Base-by-base conservation (phyloP, 2,797 vertebrate genomes). In the Peromyscus melanophrys region DNA sequence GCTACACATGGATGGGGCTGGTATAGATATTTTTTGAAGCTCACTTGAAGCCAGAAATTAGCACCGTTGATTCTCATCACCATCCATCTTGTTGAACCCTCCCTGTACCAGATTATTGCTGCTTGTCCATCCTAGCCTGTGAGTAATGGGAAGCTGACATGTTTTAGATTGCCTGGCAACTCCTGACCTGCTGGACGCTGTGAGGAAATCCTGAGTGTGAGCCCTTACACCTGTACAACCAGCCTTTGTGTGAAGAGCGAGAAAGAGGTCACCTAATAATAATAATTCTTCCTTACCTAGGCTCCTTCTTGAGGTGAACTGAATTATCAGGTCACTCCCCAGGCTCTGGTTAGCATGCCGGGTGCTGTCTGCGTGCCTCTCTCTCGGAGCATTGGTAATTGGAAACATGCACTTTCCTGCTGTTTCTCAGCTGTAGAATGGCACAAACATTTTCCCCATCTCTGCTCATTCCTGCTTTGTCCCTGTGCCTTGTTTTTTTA, bases 401-500 rank as follows among this genome's bases (percentile, higher is more conserved):
- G 93, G 80, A 96, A 92, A 88, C 97, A 82, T 0, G 9, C 65
- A 2, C 10, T 11, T 23, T 59, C 12, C 0, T 19, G 3, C 67
- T 14, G 0, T 65, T 88, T 1, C 88, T 55, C 25, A 2, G 6
- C 92, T 77, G 82, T 17, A n/a, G 63, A 49, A 29, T 0, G 14
- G 43, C 16, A 55, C 0, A 16, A 75, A 46, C 9, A 0, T 37
- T 86, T 67, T 17, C 29, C 94, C 95, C 95, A 65, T 90, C 93
- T 96, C 90, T 94, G 77, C 90, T 93, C 81, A 7, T 92, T 93
- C 93, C 78, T 7, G 6, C 69, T 95, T 93, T 90, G 95, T 92
- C 61, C 23, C 43, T 4, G 34, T 90, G 93, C 95, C 73, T 67
- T 89, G 77, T 13, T 46, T 89, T 95, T 93, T 59, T 37, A 69